Conservation (phyloP, 1,140 invertebrate genomes). For the Ceratina australensis region DNA sequence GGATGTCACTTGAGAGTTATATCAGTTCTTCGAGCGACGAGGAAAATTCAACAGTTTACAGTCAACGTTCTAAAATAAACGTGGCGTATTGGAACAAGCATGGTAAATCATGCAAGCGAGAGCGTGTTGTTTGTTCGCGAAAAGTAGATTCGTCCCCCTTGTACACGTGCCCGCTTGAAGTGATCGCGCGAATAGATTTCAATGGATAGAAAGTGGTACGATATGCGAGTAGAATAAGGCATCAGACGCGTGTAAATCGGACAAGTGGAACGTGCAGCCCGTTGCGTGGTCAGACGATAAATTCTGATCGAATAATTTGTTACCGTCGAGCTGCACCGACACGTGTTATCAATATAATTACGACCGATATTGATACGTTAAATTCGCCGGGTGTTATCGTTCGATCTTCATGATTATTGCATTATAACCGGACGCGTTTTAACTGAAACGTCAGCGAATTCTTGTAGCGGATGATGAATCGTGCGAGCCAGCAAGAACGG, state of each 20-base stretch:
- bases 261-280: not conserved
- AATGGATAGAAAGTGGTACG: not conserved
- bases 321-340: not conserved
- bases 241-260: not conserved
- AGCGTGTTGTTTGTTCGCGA: not conserved
- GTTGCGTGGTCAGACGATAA: not conserved
- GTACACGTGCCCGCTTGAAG: too few species aligned
- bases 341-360: too few species aligned
- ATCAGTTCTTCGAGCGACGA: not conserved
- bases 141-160: not conserved
- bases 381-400: too few species aligned
- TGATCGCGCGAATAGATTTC: not conserved
- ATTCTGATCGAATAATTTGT: not conserved
- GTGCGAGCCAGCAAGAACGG: not conserved
- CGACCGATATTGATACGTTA: too few species aligned
- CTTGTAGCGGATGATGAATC: not conserved
- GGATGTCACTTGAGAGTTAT: not conserved
- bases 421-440: too few species aligned
- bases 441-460: too few species aligned
- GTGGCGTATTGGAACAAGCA: not conserved
- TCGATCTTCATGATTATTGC: too few species aligned
- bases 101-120: not conserved
- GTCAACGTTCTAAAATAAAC: not conserved
- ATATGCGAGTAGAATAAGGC: not conserved
- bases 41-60: constrained; percentile 1